Percentiles rank a stretch among this genome's conserved stretches.
Conservation (phyloP, 2,797 vertebrate genomes). For the Sebastes dallii region DNA sequence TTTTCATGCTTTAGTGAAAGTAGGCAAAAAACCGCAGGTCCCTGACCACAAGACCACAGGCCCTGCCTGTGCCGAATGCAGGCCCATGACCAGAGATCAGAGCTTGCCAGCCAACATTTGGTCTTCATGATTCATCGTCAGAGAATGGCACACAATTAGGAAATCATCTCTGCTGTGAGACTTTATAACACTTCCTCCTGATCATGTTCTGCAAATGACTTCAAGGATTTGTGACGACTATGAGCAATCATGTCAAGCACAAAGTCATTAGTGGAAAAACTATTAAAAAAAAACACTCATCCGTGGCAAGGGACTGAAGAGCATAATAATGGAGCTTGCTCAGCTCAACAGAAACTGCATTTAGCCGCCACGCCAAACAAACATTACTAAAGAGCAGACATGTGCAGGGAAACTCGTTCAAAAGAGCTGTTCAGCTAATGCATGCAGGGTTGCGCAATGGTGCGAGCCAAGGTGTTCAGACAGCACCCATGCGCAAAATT, state of each 20-base stretch:
- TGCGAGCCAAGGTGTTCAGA: constrained; percentile 59
- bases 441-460: constrained; percentile 59
- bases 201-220: constrained; percentile 29
- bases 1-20: constrained; percentile 76
- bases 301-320: neutral
- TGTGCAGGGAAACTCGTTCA: constrained; percentile 40
- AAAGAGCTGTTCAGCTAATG: constrained; percentile 46
- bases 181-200: constrained; percentile 18
- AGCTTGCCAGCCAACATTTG: constrained; percentile 38
- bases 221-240: constrained; percentile 17
- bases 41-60: constrained; percentile 73
- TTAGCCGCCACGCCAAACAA: constrained; percentile 13
- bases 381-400: constrained; percentile 18
- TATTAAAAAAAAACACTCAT: constrained; percentile 10
- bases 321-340: constrained; percentile 7
- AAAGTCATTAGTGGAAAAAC: constrained; percentile 28
- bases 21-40: constrained; percentile 70
- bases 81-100: constrained; percentile 44
- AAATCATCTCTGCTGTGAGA: constrained; percentile 29
- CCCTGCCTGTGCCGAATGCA: constrained; percentile 49
- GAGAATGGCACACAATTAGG: constrained; percentile 31
- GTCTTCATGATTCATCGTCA: constrained; percentile 38
- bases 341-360: constrained; percentile 10
- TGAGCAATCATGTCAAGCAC: constrained; percentile 11
- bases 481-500: constrained; percentile 63